Evolutionary conservation across 2,888 invertebrate genomes (phyloP), one percentile per base, ranked within the genome.

Genomic region (Eristalis tenax): DNA sequence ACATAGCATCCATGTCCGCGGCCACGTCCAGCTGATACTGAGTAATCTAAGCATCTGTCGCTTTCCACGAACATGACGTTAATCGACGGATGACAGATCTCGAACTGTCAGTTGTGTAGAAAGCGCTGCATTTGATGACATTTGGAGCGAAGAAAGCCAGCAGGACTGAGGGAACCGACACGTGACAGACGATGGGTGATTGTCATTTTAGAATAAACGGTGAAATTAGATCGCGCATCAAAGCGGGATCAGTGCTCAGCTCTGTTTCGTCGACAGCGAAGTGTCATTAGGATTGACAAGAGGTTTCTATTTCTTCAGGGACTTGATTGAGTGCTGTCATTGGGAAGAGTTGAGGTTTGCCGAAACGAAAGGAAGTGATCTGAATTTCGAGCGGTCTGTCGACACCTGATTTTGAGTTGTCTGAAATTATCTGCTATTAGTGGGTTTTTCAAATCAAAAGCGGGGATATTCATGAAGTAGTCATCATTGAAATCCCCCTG

Each of bases 61-160:
- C 11, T 66, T 38, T n/a, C 2, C 50, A 28, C 79, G 79, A 75
- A 79, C 70, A 75, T 40, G 38, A 38, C 0, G 73, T 61, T 65
- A 43, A 61, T 61, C 59, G 50, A 50, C 6, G 26, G 57, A 23
- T 22, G 83, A 83, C 78, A 78, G 73, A 83, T 73, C 63, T 57
- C 71, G 38, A n/a, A 43, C 40, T 43, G 40, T 1, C 40, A 40
- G 40, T 1, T n/a, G n/a, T 6, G 50, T 4, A 50, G 50, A 50
- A 50, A 50, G 50, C 6, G 50, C 50, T 18, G 18, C 18, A 50
- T 50, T 50, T 50, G 50, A 50, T 18, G 50, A 50, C 50, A 50
- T 8, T 18, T 18, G 2, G 50, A 50, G 43, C 2, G 6, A n/a
- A n/a, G 43, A 43, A 43, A 43, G 5, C 18, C 18, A 32, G 32